Evolutionary conservation across 2,888 invertebrate species (phyloP).

Genomic region (Agrilus mali): DNA sequence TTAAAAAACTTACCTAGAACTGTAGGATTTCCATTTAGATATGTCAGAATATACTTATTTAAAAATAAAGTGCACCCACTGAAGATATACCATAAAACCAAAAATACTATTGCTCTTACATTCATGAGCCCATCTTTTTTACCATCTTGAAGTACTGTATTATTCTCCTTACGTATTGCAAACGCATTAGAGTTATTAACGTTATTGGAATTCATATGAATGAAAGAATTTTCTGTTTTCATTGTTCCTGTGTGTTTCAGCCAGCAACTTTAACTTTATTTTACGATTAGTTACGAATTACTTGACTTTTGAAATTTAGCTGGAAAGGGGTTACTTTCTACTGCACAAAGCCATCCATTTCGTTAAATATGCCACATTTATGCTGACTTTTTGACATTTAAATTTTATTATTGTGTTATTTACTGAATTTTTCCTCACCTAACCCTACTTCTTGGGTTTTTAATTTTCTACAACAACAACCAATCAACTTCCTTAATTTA

Average conservation of each 20-base stretch:
- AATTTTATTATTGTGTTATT: too few species aligned
- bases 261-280: too few species aligned
- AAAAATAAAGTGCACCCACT: conserved; percentile 65
- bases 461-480: too few species aligned
- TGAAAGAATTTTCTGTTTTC: conserved; percentile 13
- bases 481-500: too few species aligned
- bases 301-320: too few species aligned
- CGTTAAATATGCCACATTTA: conserved; percentile 1
- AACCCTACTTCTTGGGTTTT: too few species aligned
- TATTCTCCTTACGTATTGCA: conserved; percentile 12
- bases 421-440: too few species aligned
- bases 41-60: conserved; percentile 64
- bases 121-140: conserved; percentile 38
- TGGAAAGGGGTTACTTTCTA: too few species aligned
- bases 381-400: conserved; percentile 10
- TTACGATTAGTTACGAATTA: too few species aligned
- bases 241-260: too few species aligned
- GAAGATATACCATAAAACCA: conserved; percentile 62
- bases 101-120: conserved; percentile 45
- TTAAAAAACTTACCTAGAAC: conserved; percentile 45
- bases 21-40: conserved; percentile 59
- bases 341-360: too few species aligned
- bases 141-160: conserved; percentile 3
- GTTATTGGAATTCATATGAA: conserved; percentile 9
- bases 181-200: conserved; percentile 10